A percentile compares a stretch with the other conserved stretches of the same genome.
Conservation (phyloP, 2,113 vertebrate genomes). For the Ellobius talpinus region DNA sequence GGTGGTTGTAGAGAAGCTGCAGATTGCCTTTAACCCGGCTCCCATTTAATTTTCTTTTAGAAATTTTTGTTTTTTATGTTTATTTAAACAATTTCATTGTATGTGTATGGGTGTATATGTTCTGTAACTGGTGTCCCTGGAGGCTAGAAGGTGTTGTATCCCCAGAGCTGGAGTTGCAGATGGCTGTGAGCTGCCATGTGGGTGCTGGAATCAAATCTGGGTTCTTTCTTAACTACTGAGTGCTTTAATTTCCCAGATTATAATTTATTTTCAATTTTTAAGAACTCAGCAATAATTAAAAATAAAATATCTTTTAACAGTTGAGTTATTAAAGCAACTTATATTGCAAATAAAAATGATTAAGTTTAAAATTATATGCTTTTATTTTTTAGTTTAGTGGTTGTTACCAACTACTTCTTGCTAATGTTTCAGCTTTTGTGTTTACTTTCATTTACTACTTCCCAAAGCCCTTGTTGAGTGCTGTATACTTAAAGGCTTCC, state of each 20-base stretch:
- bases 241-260: conserved; percentile 55
- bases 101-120: neutral
- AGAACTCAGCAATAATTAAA: conserved; percentile 49
- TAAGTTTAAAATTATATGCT: neutral
- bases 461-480: neutral
- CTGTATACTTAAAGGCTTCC: neutral
- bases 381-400: conserved; percentile 11
- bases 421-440: neutral
- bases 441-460: conserved; percentile 51
- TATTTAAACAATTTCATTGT: neutral
- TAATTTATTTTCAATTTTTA: conserved; percentile 52
- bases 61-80: neutral
- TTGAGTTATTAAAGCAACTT: conserved; percentile 9
- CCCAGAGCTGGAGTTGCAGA: neutral
- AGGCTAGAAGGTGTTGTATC: neutral
- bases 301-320: neutral
- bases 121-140: too few species aligned
- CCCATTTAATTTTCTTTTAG: neutral
- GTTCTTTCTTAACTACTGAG: neutral
- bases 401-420: conserved; percentile 21
- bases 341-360: neutral
- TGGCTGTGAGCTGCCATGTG: neutral
- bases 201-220: neutral
- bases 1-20: neutral
- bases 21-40: neutral